Evolutionary conservation across 1,140 invertebrate species (phyloP), one percentile per base, ranked within the genome.

Genomic region (Coelopa frigida): DNA sequence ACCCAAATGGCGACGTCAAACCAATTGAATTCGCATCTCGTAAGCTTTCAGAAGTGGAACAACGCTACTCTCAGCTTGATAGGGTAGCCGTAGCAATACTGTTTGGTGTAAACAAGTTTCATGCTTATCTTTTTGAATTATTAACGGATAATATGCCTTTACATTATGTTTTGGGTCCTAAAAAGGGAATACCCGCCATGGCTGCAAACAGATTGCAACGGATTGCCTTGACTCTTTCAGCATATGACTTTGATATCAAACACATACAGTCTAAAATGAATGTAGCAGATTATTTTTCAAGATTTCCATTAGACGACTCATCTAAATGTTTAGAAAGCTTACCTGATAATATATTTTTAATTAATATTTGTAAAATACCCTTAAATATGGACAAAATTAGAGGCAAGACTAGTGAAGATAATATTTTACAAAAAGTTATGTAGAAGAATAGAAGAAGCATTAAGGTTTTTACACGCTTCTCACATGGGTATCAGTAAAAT

Each of bases 131-230:
- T 4, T 73, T 57, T 49, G 72, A 71, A 8, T 32, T 61, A 18
- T 37, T 68, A 12, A 76, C 68, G 6, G 74, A 77, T 46, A 72
- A 76, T 48, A 68, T 70, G 40, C 72, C 72, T 3, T 47, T 76
- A 20, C 48, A 15, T 43, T 63, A 31, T 55, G 64, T 75, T 15
- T 70, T 73, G 39, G 53, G 53, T 12, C 51, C 56, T 4, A 57
- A 61, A 20, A 57, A 52, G 29, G 48, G 50, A 27, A 53, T 75
- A 24, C 68, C 70, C 12, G 42, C 51, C 8, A 50, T 61, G 45
- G 37, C 45, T 3, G 24, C 26, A 17, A 47, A 39, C 15, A 44
- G 66, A n/a, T 42, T 70, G 38, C 56, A 58, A 41, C 56, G 56
- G 17, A 68, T 60, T 24, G 54, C 59, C 8, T 21, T 67, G 12